phyloP scores from a whole-genome alignment of 1,140 invertebrate species.

The Reticulitermes speratus region DNA sequence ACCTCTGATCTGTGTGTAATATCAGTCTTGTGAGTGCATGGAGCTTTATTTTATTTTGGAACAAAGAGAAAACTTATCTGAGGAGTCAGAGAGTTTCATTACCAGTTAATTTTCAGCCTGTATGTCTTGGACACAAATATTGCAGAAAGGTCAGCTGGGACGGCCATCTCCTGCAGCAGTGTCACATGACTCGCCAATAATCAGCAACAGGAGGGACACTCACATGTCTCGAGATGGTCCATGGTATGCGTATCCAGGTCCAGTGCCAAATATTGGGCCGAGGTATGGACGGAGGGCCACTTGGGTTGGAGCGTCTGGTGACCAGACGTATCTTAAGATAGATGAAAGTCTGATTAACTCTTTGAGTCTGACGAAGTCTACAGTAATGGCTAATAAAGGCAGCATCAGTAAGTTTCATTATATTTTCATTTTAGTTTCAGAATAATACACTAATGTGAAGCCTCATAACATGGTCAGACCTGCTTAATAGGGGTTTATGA shows the following conservation, averaged over 20 bases:
- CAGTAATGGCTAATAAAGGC: constrained; percentile 83
- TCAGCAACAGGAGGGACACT: constrained; percentile 40
- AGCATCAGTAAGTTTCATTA: constrained; percentile 68
- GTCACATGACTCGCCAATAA: neutral
- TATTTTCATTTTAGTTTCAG: constrained; percentile 32
- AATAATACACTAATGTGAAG: constrained; percentile 25
- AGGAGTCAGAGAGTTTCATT: too few relatives aligned
- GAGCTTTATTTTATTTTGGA: too few relatives aligned
- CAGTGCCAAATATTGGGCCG: constrained; percentile 76
- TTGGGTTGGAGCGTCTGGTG: constrained; percentile 91
- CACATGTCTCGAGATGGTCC: constrained; percentile 42
- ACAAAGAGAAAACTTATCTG: too few relatives aligned
- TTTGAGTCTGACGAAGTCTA: constrained; percentile 78
- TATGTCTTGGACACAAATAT: constrained; percentile 24
- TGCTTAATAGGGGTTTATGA: neutral
- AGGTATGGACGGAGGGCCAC: constrained; percentile 79
- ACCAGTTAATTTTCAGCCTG: too few relatives aligned
- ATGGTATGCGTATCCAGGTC: constrained; percentile 81
- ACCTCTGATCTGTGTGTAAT: too few relatives aligned
- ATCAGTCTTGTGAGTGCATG: too few relatives aligned
- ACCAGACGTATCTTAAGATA: constrained; percentile 92
- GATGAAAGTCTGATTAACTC: constrained; percentile 91
- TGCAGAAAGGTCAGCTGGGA: constrained; percentile 87
- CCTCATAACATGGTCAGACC: neutral
- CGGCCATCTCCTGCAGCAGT: constrained; percentile 49